These are phyloP conservation scores for Nephila pilipes DNA, from an alignment of 1,140 invertebrate species.

Conservation along the genomic window DNA sequence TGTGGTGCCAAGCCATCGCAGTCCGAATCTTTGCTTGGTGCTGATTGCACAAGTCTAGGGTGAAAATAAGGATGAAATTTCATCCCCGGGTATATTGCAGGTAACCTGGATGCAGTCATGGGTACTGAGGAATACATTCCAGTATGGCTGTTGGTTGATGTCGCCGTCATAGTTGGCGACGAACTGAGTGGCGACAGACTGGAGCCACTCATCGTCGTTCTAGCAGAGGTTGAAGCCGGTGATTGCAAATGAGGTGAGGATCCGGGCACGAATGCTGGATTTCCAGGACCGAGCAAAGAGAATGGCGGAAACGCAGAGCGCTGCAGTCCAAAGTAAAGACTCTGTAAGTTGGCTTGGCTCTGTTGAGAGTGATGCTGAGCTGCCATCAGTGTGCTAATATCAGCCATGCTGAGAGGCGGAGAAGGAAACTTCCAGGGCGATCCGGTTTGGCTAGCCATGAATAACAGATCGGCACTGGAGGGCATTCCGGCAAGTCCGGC, in stretches of 20 bases:
- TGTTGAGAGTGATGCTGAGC: conserved; percentile 64
- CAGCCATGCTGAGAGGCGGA: conserved; percentile 68
- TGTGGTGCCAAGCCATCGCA: conserved; percentile 63
- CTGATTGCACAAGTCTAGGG: conserved; percentile 68
- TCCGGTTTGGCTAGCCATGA: conserved; percentile 66
- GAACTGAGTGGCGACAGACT: conserved; percentile 74
- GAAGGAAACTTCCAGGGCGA: conserved; percentile 77
- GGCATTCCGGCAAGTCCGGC: conserved; percentile 77
- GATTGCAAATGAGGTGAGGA: conserved; percentile 33
- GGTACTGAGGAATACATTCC: conserved; percentile 57
- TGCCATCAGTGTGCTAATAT: conserved; percentile 76
- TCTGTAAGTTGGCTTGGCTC: conserved; percentile 36
- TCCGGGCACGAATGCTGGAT: conserved; percentile 11
- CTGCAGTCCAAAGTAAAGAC: conserved; percentile 73
- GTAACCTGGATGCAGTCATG: conserved; percentile 48
- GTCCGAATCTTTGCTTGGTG: conserved; percentile 58
- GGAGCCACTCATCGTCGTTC: conserved; percentile 54
- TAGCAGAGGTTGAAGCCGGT: conserved; percentile 10
- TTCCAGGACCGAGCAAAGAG: conserved; percentile 37
- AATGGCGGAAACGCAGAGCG: conserved; percentile 63
- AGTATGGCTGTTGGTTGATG: not conserved
- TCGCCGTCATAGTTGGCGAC: conserved; percentile 35
- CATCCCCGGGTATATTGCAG: conserved; percentile 64
- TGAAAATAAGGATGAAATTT: conserved; percentile 76
- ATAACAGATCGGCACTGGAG: conserved; percentile 65